These are phyloP conservation scores for Drosophila vallismaia DNA, from an alignment of 2,888 invertebrate genomes.

Conservation along the genomic window DNA sequence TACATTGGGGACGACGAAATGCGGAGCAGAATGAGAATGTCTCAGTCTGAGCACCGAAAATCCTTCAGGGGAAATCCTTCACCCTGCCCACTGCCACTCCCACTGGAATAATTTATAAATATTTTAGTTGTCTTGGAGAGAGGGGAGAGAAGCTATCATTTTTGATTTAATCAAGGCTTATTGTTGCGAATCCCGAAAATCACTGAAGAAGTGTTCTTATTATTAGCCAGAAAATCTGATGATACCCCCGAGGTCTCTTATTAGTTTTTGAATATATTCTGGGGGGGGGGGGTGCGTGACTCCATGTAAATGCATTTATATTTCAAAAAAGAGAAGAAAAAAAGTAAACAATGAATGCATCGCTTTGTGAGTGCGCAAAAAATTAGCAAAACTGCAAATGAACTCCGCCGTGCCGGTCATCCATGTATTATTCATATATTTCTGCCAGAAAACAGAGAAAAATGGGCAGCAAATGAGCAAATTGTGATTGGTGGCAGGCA, in stretches of 20 bases:
- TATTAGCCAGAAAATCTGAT: not conserved
- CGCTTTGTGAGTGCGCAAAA: slow-evolving; percentile 12
- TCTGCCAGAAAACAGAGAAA: not conserved
- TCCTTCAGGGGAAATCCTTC: not conserved
- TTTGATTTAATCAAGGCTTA: slow-evolving; percentile 2
- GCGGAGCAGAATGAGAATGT: not conserved
- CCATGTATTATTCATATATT: slow-evolving; percentile 35
- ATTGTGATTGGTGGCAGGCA: slow-evolving; percentile 18
- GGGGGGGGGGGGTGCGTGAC: slow-evolving; percentile 30
- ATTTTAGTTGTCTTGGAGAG: not conserved
- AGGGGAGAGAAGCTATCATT: not conserved
- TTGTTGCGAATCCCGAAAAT: not conserved
- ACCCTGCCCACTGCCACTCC: not conserved
- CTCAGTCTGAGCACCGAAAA: not conserved
- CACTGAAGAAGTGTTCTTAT: not conserved
- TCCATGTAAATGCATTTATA: slow-evolving; percentile 11
- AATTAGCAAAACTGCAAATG: slow-evolving; percentile 29
- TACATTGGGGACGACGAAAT: slow-evolving; percentile 28
- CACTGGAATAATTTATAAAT: not conserved
- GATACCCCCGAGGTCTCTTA: not conserved
- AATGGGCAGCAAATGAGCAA: slow-evolving; percentile 19
- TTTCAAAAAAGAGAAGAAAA: too few species aligned
- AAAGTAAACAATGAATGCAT: slow-evolving; percentile 10
- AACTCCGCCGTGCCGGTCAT: slow-evolving; percentile 25
- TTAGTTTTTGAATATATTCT: not conserved